Percentiles rank a stretch among this genome's conserved stretches.
These are phyloP conservation scores for Artibeus jamaicensis DNA, from an alignment of 2,797 vertebrate genomes.

Conservation along the genomic window DNA sequence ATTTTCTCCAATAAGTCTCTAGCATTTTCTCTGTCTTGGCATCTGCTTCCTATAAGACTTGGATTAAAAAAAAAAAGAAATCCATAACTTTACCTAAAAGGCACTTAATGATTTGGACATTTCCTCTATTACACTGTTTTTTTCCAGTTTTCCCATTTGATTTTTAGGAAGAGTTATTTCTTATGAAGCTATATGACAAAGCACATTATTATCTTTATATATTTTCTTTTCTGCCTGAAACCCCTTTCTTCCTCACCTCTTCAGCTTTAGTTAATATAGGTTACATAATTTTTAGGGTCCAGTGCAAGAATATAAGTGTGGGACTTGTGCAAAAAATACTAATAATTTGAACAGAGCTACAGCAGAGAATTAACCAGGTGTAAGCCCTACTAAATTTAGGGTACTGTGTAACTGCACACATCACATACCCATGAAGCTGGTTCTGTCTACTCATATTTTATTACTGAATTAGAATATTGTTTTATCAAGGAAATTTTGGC, in stretches of 20 bases:
- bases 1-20: constrained; percentile 3
- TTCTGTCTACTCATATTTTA: not conserved
- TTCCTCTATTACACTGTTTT: not conserved
- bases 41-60: constrained; percentile 28
- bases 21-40: constrained; percentile 21
- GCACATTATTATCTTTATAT: not conserved
- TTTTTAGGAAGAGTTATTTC: not conserved
- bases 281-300: not conserved
- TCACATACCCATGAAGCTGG: not conserved
- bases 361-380: not conserved
- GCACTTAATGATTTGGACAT: not conserved
- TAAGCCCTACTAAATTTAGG: not conserved
- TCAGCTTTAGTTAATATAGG: not conserved
- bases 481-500: not conserved
- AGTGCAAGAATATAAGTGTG: not conserved
- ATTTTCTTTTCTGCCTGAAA: not conserved
- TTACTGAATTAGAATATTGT: not conserved
- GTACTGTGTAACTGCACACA: not conserved
- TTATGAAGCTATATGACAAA: not conserved
- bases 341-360: not conserved
- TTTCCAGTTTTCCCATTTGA: constrained; percentile 18
- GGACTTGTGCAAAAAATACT: not conserved
- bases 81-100: not conserved
- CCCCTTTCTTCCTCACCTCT: not conserved
- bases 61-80: not conserved